Base-by-base conservation (phyloP, 2,888 invertebrate genomes). In the Tolmerus cingulatus region DNA sequence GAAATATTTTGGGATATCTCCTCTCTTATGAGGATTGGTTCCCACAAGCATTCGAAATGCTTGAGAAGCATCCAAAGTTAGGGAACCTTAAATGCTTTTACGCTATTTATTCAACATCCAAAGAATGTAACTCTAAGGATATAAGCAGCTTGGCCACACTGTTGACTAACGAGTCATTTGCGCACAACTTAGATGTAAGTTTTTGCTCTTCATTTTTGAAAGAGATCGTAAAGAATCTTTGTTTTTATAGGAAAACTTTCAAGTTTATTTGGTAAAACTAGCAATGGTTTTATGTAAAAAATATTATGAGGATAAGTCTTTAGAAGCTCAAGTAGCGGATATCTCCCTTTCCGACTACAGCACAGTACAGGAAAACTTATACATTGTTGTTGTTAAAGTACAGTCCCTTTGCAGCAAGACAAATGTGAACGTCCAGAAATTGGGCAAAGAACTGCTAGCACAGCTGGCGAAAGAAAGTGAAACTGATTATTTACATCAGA, bases 61-160 rank as follows among this genome's bases (percentile, higher is more conserved):
- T 93, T 16, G 90, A 90, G 81, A 91, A 90, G 19, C 90, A 91
- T 88, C 89, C 90, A 1, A 90, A 91, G 1, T 90, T 91, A 57
- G 92, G 92, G 0, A 91, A 90, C 87, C 86, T 93, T 1, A 91
- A 90, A 88, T 92, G 93, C 74, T 92, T 92, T 86, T 91, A 90
- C 88, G 90, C 91, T 46, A 91, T 92, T 90, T 92, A 91, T 84
- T 89, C 88, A 0, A 87, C 90, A 0, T 89, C 91, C 2, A 89
- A 89, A n/a, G 46, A 87, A 14, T 19, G 82, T 5, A 90, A 88
- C 51, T 88, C 88, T 7, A 90, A 90, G 1, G 91, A 92, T 46
- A 86, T 91, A 5, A 27, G 90, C 16, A 89, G 90, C 0, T 76
- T 92, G 12, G 90, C 90, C 4, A 89, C 90, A 74, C 87, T 92